Percentiles rank a stretch among this genome's conserved stretches.
Evolutionary conservation across 2,797 vertebrate species (phyloP).

Genomic region (Parauchenoglanis ngamensis): DNA sequence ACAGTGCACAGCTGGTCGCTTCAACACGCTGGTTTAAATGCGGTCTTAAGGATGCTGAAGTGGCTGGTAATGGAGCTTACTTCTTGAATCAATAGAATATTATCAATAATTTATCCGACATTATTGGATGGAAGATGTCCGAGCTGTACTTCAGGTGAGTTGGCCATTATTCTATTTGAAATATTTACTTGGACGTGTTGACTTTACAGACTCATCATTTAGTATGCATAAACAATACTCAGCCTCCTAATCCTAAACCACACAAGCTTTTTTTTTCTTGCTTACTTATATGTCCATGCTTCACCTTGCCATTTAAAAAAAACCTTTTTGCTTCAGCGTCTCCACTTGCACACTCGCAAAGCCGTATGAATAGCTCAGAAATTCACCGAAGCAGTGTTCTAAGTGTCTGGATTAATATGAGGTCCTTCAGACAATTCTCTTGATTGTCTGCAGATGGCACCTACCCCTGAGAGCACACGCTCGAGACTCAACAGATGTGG

Average conservation of each 20-base stretch:
- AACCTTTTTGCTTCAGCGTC: neutral
- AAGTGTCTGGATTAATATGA: constrained; percentile 50
- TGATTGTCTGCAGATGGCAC: constrained; percentile 48
- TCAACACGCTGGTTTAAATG: constrained; percentile 9
- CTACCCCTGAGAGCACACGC: constrained; percentile 39
- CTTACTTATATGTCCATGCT: neutral
- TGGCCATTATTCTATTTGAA: neutral
- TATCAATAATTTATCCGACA: neutral
- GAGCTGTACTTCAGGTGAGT: neutral
- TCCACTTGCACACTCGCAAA: neutral
- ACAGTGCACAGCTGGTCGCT: neutral
- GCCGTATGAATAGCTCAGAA: constrained; percentile 8
- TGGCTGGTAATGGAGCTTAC: constrained; percentile 13
- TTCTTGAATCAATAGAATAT: constrained; percentile 4
- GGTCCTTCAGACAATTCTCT: constrained; percentile 45
- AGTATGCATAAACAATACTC: constrained; percentile 3
- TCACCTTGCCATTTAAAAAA: neutral
- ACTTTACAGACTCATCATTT: neutral
- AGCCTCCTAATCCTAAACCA: neutral
- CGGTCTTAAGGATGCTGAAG: neutral
- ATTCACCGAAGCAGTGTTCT: constrained; percentile 27
- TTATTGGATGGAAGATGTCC: neutral
- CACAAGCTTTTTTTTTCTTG: too few species aligned
- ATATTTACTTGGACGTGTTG: neutral
- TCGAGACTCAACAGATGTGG: constrained; percentile 56